These are phyloP conservation scores for Cataglyphis livida DNA, from an alignment of 2,888 invertebrate species.

Conservation along the genomic window DNA sequence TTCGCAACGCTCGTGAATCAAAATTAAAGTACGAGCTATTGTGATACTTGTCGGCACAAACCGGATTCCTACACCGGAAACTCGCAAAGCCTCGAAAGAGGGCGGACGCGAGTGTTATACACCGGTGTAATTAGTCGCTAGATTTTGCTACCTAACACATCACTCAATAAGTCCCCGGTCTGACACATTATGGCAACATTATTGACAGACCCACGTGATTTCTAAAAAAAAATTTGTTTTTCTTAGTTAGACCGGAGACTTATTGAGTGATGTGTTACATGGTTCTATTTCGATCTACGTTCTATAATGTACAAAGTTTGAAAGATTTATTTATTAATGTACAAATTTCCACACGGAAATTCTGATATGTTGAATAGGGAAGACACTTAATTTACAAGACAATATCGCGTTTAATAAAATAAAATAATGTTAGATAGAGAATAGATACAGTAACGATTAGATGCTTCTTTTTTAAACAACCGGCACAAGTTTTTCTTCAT, in stretches of 20 bases:
- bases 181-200: no score
- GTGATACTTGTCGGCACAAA: conserved; percentile 13
- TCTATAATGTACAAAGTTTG: background rate
- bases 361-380: background rate
- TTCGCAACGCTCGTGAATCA: conserved; percentile 39
- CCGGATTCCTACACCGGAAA: conserved; percentile 28
- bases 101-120: conserved; percentile 17
- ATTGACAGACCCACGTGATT: no score
- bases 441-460: background rate
- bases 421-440: background rate
- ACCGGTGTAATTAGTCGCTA: conserved; percentile 32
- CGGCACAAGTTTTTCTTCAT: conserved; percentile 13
- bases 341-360: background rate
- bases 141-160: background rate
- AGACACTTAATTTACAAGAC: background rate
- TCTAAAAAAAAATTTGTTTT: no score
- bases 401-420: background rate
- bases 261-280: background rate
- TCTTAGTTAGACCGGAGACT: no score
- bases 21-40: conserved; percentile 38
- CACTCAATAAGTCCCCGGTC: no score
- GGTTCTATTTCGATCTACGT: background rate
- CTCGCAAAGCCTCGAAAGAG: conserved; percentile 25
- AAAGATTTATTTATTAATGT: background rate
- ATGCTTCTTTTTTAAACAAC: background rate